Percentiles rank a stretch among this genome's conserved stretches.
phyloP scores from a whole-genome alignment of 2,113 vertebrate genomes.

The Syngnathus typhle region DNA sequence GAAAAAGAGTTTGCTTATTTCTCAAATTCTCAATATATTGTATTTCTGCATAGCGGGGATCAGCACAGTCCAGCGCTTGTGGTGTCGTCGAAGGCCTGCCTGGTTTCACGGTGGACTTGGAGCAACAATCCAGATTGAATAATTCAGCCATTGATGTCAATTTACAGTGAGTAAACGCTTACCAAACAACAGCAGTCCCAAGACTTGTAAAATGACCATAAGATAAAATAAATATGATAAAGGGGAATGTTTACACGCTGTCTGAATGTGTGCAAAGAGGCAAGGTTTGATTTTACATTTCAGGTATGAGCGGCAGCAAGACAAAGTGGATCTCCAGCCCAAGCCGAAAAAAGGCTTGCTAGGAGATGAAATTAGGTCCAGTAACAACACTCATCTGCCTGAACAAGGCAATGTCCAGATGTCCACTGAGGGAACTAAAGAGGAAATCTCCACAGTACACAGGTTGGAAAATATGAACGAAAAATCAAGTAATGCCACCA shows the following conservation, averaged over 20 bases:
- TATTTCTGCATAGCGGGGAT: not conserved
- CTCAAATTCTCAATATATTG: no score
- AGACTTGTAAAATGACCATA: no score
- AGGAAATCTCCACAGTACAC: not conserved
- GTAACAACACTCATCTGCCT: not conserved
- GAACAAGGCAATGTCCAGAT: not conserved
- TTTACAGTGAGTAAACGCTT: slow-evolving; percentile 15
- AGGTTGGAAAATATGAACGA: not conserved
- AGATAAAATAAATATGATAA: no score
- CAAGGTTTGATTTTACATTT: not conserved
- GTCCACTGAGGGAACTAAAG: not conserved
- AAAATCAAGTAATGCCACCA: slow-evolving; percentile 5
- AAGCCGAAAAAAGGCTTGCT: slow-evolving; percentile 41
- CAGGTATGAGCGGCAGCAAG: slow-evolving; percentile 5
- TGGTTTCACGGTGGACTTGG: slow-evolving; percentile 35
- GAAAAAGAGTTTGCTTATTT: no score
- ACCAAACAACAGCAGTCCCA: not conserved
- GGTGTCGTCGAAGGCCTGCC: not conserved
- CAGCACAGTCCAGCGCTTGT: not conserved
- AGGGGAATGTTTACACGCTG: no score
- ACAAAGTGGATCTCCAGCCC: slow-evolving; percentile 11
- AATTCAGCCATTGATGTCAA: not conserved
- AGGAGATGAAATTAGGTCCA: not conserved
- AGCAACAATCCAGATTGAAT: slow-evolving; percentile 8
- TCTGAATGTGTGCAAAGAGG: not conserved